Evolutionary conservation across 1,140 invertebrate species (phyloP).

Genomic region (Neocloeon triangulifer): DNA sequence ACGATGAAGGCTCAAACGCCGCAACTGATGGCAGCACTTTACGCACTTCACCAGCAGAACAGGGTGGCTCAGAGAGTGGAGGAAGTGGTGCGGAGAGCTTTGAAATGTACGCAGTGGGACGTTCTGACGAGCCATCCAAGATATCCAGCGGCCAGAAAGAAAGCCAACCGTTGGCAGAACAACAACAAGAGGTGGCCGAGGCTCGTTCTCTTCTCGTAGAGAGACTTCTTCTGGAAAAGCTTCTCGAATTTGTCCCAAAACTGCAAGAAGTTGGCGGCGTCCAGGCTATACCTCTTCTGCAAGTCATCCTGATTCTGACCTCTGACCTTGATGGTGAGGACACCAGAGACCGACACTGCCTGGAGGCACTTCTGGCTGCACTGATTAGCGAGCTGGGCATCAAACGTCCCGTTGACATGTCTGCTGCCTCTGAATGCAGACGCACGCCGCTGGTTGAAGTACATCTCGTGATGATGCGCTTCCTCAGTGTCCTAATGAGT

Average conservation of each 20-base stretch:
- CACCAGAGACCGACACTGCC: slow-evolving; percentile 49
- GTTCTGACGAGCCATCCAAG: no score
- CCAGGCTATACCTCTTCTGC: slow-evolving; percentile 71
- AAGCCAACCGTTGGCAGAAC: no score
- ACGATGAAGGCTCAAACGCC: slow-evolving; percentile 86
- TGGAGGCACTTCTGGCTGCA: slow-evolving; percentile 49
- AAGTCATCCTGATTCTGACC: slow-evolving; percentile 75
- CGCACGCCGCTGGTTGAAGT: slow-evolving; percentile 50
- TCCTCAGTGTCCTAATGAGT: slow-evolving; percentile 58
- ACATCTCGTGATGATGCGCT: slow-evolving; percentile 65
- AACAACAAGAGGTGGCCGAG: neutral
- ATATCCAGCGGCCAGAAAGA: no score
- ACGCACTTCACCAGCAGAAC: slow-evolving; percentile 70
- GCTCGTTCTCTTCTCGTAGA: no score
- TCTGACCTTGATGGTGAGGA: slow-evolving; percentile 67
- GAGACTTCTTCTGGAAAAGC: slow-evolving; percentile 29
- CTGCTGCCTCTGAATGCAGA: slow-evolving; percentile 14
- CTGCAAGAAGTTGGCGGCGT: slow-evolving; percentile 44
- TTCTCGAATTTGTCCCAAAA: slow-evolving; percentile 35
- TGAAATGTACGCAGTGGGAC: no score
- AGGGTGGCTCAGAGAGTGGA: slow-evolving; percentile 19
- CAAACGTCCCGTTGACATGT: neutral
- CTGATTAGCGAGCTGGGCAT: slow-evolving; percentile 45
- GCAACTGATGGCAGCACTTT: slow-evolving; percentile 80
- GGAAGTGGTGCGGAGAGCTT: slow-evolving; percentile 12